A percentile compares a stretch with the other conserved stretches of the same genome.
These are phyloP conservation scores for Athene noctua DNA, from an alignment of 2,113 vertebrate species.

Conservation along the genomic window DNA sequence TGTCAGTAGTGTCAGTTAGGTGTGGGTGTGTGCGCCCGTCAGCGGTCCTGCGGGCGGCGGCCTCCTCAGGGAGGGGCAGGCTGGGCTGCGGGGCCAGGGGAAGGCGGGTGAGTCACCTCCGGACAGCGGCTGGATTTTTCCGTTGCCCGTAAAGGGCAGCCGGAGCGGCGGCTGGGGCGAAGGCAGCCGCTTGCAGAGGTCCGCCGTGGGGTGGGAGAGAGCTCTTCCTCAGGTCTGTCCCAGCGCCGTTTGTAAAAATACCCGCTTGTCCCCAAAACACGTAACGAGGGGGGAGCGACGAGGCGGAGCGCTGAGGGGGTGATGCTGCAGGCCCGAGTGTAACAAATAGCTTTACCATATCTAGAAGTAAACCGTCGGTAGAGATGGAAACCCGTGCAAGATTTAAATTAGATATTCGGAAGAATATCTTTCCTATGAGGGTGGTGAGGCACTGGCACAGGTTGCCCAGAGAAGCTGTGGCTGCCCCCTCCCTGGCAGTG, in stretches of 20 bases:
- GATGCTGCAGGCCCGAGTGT: background rate
- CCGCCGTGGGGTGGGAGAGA: background rate
- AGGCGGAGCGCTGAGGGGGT: too few relatives aligned
- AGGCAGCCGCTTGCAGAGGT: background rate
- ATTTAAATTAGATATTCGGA: too few relatives aligned
- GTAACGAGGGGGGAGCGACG: rapidly evolving
- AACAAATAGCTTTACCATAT: rapidly evolving
- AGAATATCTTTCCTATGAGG: too few relatives aligned
- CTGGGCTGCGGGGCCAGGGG: background rate
- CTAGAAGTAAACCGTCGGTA: background rate
- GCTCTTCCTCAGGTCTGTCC: background rate
- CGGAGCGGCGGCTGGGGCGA: background rate
- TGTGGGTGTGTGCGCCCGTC: background rate
- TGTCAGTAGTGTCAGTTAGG: too few relatives aligned
- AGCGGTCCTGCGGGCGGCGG: too few relatives aligned
- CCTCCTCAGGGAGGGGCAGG: too few relatives aligned
- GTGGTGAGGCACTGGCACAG: too few relatives aligned
- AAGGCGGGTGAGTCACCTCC: background rate
- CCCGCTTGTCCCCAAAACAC: rapidly evolving
- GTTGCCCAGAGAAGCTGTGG: too few relatives aligned
- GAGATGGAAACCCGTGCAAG: too few relatives aligned
- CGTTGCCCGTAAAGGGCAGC: background rate
- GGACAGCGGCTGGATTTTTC: background rate
- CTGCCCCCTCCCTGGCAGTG: too few relatives aligned
- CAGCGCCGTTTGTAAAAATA: background rate